A percentile compares a stretch with the other conserved stretches of the same genome.
Conservation (phyloP, 2,888 invertebrate species). For the Patella depressa region DNA sequence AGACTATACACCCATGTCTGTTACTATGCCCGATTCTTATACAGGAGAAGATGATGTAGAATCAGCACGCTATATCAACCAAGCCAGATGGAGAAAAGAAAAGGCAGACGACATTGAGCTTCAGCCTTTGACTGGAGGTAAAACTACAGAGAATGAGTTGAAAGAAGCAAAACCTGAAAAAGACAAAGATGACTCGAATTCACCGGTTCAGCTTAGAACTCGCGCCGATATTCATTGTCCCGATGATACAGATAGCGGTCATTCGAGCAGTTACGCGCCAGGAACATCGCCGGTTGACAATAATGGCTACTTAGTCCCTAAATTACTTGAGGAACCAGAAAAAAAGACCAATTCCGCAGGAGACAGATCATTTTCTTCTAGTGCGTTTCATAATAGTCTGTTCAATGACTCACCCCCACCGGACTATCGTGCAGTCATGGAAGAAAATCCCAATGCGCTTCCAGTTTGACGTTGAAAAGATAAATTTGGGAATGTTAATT, state of each 20-base stretch:
- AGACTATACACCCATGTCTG: slow-evolving; percentile 55
- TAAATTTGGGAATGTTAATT: too few species aligned
- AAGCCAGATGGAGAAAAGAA: slow-evolving; percentile 51
- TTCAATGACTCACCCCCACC: slow-evolving; percentile 57
- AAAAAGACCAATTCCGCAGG: slow-evolving; percentile 19
- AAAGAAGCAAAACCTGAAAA: slow-evolving; percentile 30
- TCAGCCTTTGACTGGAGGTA: slow-evolving; percentile 41
- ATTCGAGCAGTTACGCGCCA: slow-evolving; percentile 61
- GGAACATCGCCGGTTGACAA: slow-evolving; percentile 57
- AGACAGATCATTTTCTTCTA: not conserved
- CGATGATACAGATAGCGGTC: slow-evolving; percentile 62
- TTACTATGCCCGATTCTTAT: slow-evolving; percentile 33
- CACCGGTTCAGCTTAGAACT: slow-evolving; percentile 47
- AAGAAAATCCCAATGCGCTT: slow-evolving; percentile 35
- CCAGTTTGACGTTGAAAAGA: slow-evolving; percentile 8
- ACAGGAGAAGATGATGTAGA: slow-evolving; percentile 33
- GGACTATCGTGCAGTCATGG: slow-evolving; percentile 58
- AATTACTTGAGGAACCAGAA: slow-evolving; percentile 39
- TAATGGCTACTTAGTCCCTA: slow-evolving; percentile 61
- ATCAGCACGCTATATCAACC: slow-evolving; percentile 44
- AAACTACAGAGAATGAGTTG: slow-evolving; percentile 21
- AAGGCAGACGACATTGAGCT: slow-evolving; percentile 51
- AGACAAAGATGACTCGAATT: slow-evolving; percentile 32
- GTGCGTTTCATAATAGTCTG: slow-evolving; percentile 34
- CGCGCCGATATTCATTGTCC: slow-evolving; percentile 56